Conservation (phyloP, 2,888 invertebrate species). For the Blera fallax region DNA sequence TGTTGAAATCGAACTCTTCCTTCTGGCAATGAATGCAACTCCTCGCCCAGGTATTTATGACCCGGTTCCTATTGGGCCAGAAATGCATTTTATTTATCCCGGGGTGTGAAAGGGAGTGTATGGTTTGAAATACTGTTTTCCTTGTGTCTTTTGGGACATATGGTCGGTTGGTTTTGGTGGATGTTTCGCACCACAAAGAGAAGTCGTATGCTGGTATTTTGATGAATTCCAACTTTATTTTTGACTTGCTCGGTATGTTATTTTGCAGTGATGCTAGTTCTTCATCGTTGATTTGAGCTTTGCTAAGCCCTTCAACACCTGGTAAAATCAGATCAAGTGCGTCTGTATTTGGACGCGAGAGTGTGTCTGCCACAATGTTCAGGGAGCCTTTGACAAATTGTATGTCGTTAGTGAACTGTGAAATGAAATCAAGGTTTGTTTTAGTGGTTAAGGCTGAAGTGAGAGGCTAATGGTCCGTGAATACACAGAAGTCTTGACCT, state of each 20-base stretch:
- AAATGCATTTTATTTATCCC: not conserved
- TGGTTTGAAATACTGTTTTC: not conserved
- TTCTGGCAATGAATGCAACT: not conserved
- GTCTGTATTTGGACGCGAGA: conserved; percentile 21
- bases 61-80: not conserved
- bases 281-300: conserved; percentile 2
- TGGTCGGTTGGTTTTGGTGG: conserved; percentile 1
- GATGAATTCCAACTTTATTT: not conserved
- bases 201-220: not conserved
- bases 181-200: conserved; percentile 23
- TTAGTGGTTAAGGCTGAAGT: conserved; percentile 74
- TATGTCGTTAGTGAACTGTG: conserved; percentile 36
- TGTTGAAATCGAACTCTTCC: conserved; percentile 52
- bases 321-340: not conserved
- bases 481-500: conserved; percentile 73
- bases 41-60: not conserved
- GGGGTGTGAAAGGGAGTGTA: conserved; percentile 11
- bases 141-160: not conserved
- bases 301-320: not conserved
- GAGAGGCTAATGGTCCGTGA: not conserved
- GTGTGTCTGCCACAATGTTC: conserved; percentile 8
- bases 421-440: conserved; percentile 76
- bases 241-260: not conserved
- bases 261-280: not conserved
- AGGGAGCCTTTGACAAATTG: conserved; percentile 12